Base-by-base conservation (phyloP, 2,888 invertebrate genomes). In the Stenurella melanura region DNA sequence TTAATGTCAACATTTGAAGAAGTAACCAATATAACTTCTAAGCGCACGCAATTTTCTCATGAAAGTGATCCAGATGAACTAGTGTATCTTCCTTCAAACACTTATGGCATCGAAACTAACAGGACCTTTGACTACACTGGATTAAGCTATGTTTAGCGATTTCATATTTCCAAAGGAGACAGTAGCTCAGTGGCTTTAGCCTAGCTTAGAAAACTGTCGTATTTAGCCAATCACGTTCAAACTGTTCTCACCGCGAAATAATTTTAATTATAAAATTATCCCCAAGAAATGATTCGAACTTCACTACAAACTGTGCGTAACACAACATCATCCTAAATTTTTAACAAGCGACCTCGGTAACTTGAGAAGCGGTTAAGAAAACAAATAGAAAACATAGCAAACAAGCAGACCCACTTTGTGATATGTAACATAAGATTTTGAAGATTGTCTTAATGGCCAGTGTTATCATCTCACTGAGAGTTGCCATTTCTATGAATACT, bases 101-200 rank as follows among this genome's bases (percentile, higher is more conserved):
- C 97, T 0, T 97, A 94, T n/a, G 98, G 98, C 26, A 94, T 98
- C 79, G 98, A 98, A 89, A 97, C 96, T 1, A 98, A 98, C 89
- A 92, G 96, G 77, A 98, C 98, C 0, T 98, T 98, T 86, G 96
- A 95, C 92, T 98, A 93, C 88, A 93, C 95, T 0, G 98, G 98
- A 0, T 89, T 98, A n/a, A 70, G 91, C 98, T 1, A 96, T 98
- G 2, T 96, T 98, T 87, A 97, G 96, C 69, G 98, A 98, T 90
- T 96, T 97, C 64, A 91, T 93, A 57, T 91, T 97, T 63, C 92
- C 95, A 0, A 91, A n/a, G n/a, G n/a, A n/a, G n/a, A n/a, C n/a
- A n/a, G n/a, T n/a, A n/a, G n/a, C n/a, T n/a, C n/a, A n/a, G n/a
- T n/a, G n/a, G n/a, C n/a, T n/a, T n/a, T n/a, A n/a, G n/a, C n/a